These are phyloP conservation scores for Mus minutoides DNA, from an alignment of 2,797 vertebrate genomes.

Conservation along the genomic window DNA sequence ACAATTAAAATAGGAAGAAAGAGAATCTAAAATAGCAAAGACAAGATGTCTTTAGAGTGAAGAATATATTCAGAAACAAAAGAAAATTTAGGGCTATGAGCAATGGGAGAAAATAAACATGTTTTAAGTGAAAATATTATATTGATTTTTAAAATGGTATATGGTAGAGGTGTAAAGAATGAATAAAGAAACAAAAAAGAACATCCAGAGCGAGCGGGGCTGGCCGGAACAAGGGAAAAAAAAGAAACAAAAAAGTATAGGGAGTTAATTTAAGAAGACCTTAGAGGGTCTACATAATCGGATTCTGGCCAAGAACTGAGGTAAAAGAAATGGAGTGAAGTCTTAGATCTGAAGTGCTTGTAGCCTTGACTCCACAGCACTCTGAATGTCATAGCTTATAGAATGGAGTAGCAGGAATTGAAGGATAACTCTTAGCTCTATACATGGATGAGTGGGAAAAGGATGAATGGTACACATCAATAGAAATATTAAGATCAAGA, in stretches of 20 bases:
- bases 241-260: background rate
- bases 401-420: background rate
- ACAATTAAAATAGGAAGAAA: background rate
- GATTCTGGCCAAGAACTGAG: background rate
- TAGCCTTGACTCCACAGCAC: background rate
- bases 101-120: background rate
- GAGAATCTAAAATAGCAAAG: background rate
- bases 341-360: background rate
- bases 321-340: background rate
- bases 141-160: conserved; percentile 28
- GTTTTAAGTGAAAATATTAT: background rate
- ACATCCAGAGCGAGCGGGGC: too few relatives aligned
- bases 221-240: too few relatives aligned
- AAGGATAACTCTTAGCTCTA: background rate
- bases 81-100: background rate
- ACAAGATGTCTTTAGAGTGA: background rate
- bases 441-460: background rate
- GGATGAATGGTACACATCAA: background rate
- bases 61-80: background rate
- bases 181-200: background rate
- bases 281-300: background rate
- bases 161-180: background rate
- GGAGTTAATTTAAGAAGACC: background rate
- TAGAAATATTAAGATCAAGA: background rate
- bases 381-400: background rate